Evolutionary conservation across 2,113 vertebrate genomes (phyloP).

Genomic region (pig (Sus scrofa)): DNA sequence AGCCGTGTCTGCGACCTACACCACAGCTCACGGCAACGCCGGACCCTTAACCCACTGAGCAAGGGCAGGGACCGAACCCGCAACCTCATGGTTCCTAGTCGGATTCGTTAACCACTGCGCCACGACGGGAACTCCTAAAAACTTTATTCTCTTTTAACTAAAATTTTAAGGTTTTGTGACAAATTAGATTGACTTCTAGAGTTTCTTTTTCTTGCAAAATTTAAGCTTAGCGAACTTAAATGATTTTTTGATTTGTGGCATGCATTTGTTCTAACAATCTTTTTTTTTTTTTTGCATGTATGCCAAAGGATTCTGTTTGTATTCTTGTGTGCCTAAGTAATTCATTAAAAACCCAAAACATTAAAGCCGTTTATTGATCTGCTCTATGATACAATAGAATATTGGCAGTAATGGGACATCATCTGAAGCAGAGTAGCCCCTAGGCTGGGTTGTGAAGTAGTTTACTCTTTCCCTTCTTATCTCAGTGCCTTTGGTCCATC

Average conservation of each 20-base stretch:
- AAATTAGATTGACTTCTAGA: not conserved
- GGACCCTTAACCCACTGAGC: too few relatives aligned
- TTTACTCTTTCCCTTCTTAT: not conserved
- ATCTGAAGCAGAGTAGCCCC: not conserved
- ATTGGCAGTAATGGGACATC: not conserved
- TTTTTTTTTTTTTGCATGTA: not conserved
- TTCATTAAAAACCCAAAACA: not conserved
- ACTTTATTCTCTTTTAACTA: slow-evolving; percentile 3
- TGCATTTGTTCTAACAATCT: slow-evolving; percentile 2
- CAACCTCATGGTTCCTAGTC: too few relatives aligned
- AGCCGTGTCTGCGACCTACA: too few relatives aligned
- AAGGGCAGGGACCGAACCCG: too few relatives aligned
- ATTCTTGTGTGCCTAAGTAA: not conserved
- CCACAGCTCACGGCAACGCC: too few relatives aligned
- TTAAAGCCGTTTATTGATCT: not conserved
- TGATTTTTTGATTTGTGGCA: not conserved
- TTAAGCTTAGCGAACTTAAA: not conserved
- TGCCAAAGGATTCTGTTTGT: slow-evolving; percentile 23
- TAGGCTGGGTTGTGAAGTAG: not conserved
- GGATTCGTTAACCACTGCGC: too few relatives aligned
- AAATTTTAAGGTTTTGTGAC: slow-evolving; percentile 2
- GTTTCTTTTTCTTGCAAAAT: slow-evolving; percentile 45
- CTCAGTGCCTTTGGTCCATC: not conserved
- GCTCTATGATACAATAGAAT: not conserved
- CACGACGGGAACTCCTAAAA: too few relatives aligned